Evolutionary conservation across 2,888 invertebrate species (phyloP).

Genomic region (Torymus auratus): DNA sequence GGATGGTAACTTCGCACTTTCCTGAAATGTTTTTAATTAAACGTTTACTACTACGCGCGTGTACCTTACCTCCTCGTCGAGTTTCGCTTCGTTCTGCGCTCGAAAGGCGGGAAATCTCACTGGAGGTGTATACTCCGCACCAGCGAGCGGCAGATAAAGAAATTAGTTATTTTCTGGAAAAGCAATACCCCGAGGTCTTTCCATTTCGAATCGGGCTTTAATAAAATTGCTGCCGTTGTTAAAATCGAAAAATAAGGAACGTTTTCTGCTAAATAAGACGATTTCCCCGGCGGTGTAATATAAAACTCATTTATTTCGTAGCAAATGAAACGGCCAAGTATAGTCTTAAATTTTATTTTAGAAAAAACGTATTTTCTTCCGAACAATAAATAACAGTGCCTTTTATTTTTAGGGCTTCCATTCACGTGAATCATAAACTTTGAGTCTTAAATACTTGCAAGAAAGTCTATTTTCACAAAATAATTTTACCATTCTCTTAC

Average conservation of each 20-base stretch:
- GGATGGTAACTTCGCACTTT: background rate
- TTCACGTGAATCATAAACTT: too few species aligned
- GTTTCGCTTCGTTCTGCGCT: background rate
- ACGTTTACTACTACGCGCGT: background rate
- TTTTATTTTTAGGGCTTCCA: too few species aligned
- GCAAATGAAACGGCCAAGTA: background rate
- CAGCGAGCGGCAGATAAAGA: background rate
- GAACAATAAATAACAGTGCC: too few species aligned
- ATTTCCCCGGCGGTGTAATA: background rate
- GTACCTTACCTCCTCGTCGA: background rate
- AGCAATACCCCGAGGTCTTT: background rate
- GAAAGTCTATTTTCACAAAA: too few species aligned
- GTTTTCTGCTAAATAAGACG: background rate
- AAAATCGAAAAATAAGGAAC: background rate
- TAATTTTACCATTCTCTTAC: too few species aligned
- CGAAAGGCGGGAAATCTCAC: background rate
- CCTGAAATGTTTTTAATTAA: background rate
- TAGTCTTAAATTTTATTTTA: too few species aligned
- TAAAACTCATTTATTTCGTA: too few species aligned
- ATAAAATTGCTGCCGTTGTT: background rate
- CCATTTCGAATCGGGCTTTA: background rate
- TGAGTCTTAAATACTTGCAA: too few species aligned
- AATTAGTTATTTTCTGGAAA: constrained; percentile 3
- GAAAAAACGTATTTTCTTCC: too few species aligned
- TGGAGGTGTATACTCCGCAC: background rate